Percentiles rank a stretch among this genome's conserved stretches.
Evolutionary conservation across 2,888 invertebrate species (phyloP).

Genomic region (Gonocerus acuteangulatus): DNA sequence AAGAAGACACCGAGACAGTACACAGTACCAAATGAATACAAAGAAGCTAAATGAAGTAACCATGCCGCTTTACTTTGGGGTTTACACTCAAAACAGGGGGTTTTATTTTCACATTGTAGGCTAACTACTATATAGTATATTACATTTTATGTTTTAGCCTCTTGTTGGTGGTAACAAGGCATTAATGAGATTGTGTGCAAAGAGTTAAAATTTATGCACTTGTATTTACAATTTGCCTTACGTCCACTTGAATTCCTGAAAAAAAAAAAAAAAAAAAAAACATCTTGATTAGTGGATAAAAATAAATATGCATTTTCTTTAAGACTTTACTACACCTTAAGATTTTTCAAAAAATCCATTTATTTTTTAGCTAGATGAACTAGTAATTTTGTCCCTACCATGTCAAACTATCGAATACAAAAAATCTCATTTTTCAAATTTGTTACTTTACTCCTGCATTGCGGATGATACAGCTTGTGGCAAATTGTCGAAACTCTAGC

Average conservation of each 20-base stretch:
- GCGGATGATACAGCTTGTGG: too few species aligned
- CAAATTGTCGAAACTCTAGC: too few species aligned
- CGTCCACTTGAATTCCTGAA: slow-evolving; percentile 38
- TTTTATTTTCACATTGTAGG: slow-evolving; percentile 16
- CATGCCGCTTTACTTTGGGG: slow-evolving; percentile 16
- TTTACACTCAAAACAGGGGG: background rate
- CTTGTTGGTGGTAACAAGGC: slow-evolving; percentile 15
- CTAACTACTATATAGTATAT: slow-evolving; percentile 9
- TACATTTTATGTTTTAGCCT: slow-evolving; percentile 12
- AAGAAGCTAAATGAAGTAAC: slow-evolving; percentile 17
- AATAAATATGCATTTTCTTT: too few species aligned
- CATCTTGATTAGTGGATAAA: too few species aligned
- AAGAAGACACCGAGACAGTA: background rate
- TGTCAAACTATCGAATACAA: too few species aligned
- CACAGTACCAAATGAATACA: background rate
- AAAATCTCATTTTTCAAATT: too few species aligned
- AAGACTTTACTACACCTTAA: too few species aligned
- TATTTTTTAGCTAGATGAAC: too few species aligned
- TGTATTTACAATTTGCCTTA: slow-evolving; percentile 28
- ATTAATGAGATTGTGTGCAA: background rate
- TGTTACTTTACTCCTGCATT: too few species aligned
- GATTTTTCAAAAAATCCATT: too few species aligned
- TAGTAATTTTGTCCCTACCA: too few species aligned
- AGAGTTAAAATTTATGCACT: background rate
- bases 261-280: slow-evolving; percentile 6